Evolutionary conservation across 2,113 vertebrate genomes (phyloP).

Genomic region (Fukomys damarensis): DNA sequence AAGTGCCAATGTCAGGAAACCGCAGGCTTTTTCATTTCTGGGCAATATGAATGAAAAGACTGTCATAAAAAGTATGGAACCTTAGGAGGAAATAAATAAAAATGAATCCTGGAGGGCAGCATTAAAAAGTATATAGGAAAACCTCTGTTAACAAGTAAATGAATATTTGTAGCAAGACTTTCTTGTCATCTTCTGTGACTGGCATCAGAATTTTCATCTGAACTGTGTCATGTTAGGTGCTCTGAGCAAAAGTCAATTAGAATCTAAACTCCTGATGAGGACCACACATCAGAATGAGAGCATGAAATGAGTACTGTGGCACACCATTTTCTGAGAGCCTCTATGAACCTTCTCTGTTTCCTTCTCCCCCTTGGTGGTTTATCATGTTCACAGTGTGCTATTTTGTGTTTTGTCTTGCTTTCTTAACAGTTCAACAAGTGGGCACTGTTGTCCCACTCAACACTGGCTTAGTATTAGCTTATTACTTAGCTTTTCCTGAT

Average conservation of each 20-base stretch:
- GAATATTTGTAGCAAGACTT: slow-evolving; percentile 74
- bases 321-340: neutral
- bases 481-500: slow-evolving; percentile 60
- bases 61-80: slow-evolving; percentile 69
- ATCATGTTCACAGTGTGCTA: neutral
- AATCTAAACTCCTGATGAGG: slow-evolving; percentile 39
- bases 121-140: slow-evolving; percentile 59
- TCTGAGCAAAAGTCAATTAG: slow-evolving; percentile 76
- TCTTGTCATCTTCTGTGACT: slow-evolving; percentile 65
- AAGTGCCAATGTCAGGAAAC: slow-evolving; percentile 66
- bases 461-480: slow-evolving; percentile 56
- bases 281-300: slow-evolving; percentile 41
- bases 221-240: slow-evolving; percentile 62
- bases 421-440: slow-evolving; percentile 65
- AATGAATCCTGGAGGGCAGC: slow-evolving; percentile 78
- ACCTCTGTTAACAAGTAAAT: slow-evolving; percentile 69
- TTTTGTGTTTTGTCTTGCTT: neutral
- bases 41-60: slow-evolving; percentile 73
- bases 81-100: slow-evolving; percentile 75
- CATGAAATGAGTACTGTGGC: neutral
- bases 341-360: neutral
- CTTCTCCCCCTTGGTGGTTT: neutral
- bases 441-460: slow-evolving; percentile 38
- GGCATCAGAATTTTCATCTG: slow-evolving; percentile 65
- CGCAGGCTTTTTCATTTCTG: slow-evolving; percentile 69